phyloP scores from a whole-genome alignment of 1,140 invertebrate genomes.

The Eubasilissa regina region DNA sequence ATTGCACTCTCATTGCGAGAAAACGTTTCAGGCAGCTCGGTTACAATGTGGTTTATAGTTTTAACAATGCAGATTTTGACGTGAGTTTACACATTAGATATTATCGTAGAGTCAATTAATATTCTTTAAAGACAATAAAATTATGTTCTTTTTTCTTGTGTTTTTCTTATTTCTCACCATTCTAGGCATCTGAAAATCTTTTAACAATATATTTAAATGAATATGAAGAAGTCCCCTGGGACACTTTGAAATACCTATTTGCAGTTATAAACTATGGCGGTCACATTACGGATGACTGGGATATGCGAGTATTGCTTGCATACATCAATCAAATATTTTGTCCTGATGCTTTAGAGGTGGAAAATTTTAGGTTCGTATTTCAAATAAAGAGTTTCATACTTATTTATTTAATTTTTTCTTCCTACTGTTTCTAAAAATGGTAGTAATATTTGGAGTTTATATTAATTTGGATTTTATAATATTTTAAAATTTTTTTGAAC shows the following conservation, averaged over 20 bases:
- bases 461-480: too few relatives aligned
- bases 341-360: slow-evolving; percentile 76
- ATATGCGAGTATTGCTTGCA: slow-evolving; percentile 84
- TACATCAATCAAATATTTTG: slow-evolving; percentile 89
- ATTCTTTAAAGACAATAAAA: slow-evolving; percentile 7
- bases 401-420: too few relatives aligned
- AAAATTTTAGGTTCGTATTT: slow-evolving; percentile 77
- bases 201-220: slow-evolving; percentile 87
- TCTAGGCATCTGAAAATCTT: slow-evolving; percentile 85
- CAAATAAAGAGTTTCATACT: too few relatives aligned
- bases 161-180: slow-evolving; percentile 14
- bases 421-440: too few relatives aligned
- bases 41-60: slow-evolving; percentile 92
- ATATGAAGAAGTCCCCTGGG: slow-evolving; percentile 90
- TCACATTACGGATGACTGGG: slow-evolving; percentile 96
- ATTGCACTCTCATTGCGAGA: slow-evolving; percentile 89
- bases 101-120: neutral
- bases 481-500: too few relatives aligned
- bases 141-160: neutral
- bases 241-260: slow-evolving; percentile 91
- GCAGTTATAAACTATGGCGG: slow-evolving; percentile 95
- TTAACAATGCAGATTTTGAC: slow-evolving; percentile 93
- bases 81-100: slow-evolving; percentile 66
- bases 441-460: too few relatives aligned
- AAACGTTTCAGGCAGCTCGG: slow-evolving; percentile 93